These are phyloP conservation scores for Scaptomyza graminum DNA, from an alignment of 1,140 invertebrate species.

Conservation along the genomic window DNA sequence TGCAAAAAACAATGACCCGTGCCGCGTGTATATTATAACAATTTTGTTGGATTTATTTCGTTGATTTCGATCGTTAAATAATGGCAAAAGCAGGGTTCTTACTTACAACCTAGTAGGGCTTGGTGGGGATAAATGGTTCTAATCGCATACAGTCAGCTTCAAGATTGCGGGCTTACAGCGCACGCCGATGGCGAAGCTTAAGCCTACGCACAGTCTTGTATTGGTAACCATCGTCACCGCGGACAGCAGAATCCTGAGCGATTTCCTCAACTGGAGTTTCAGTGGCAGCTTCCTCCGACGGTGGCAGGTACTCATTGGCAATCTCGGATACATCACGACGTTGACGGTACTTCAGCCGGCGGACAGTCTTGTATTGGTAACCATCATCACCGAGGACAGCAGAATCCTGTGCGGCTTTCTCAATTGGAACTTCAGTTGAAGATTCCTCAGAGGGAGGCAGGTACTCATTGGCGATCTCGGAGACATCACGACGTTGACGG, in stretches of 20 bases:
- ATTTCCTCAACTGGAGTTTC: constrained; percentile 34
- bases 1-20: constrained; percentile 42
- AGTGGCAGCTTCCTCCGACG: constrained; percentile 35
- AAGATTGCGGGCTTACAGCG: constrained; percentile 53
- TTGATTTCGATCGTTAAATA: constrained; percentile 79
- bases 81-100: constrained; percentile 57
- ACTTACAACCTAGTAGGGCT: constrained; percentile 65
- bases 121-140: constrained; percentile 53
- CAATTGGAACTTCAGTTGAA: constrained; percentile 12
- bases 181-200: constrained; percentile 73
- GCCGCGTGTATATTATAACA: constrained; percentile 67
- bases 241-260: constrained; percentile 37
- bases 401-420: constrained; percentile 40
- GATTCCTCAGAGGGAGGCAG: constrained; percentile 54
- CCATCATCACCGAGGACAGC: constrained; percentile 55
- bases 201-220: constrained; percentile 64
- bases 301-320: constrained; percentile 57
- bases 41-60: constrained; percentile 77
- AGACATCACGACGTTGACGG: constrained; percentile 69
- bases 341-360: constrained; percentile 60
- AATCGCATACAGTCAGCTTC: constrained; percentile 60
- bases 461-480: constrained; percentile 60
- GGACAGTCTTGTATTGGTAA: constrained; percentile 67
- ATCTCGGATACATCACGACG: constrained; percentile 66
- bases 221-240: constrained; percentile 54